A percentile compares a stretch with the other conserved stretches of the same genome.
Evolutionary conservation across 2,113 vertebrate genomes (phyloP).

Genomic region (Lampris megalopsis): DNA sequence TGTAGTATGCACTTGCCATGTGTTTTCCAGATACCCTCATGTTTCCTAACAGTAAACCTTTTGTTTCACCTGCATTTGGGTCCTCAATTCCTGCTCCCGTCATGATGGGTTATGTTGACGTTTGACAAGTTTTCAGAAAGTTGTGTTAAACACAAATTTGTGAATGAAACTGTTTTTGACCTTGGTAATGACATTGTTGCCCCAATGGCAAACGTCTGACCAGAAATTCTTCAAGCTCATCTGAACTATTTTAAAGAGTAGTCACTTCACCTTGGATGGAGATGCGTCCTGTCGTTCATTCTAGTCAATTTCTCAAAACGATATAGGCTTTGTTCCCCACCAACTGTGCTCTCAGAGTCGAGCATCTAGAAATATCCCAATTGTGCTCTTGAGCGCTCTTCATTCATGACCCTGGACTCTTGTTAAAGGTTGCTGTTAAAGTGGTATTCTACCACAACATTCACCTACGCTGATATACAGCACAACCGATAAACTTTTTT

Average conservation of each 20-base stretch:
- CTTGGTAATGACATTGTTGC: slow-evolving; percentile 48
- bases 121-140: not conserved
- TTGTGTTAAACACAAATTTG: not conserved
- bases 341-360: not conserved
- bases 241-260: slow-evolving; percentile 47
- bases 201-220: slow-evolving; percentile 56
- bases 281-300: slow-evolving; percentile 30
- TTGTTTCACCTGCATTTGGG: no score
- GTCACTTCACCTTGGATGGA: slow-evolving; percentile 26
- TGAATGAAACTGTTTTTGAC: slow-evolving; percentile 13
- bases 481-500: no score
- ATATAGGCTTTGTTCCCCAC: slow-evolving; percentile 44
- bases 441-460: not conserved
- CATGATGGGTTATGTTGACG: no score
- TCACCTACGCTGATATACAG: not conserved
- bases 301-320: slow-evolving; percentile 45
- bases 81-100: no score
- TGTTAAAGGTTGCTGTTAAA: slow-evolving; percentile 25
- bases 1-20: no score
- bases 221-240: not conserved
- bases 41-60: no score
- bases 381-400: not conserved
- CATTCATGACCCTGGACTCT: slow-evolving; percentile 11
- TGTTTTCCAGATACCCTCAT: no score
- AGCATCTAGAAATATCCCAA: no score